Base-by-base conservation (phyloP, 1,140 invertebrate genomes). In the Teleopsis dalmanni region DNA sequence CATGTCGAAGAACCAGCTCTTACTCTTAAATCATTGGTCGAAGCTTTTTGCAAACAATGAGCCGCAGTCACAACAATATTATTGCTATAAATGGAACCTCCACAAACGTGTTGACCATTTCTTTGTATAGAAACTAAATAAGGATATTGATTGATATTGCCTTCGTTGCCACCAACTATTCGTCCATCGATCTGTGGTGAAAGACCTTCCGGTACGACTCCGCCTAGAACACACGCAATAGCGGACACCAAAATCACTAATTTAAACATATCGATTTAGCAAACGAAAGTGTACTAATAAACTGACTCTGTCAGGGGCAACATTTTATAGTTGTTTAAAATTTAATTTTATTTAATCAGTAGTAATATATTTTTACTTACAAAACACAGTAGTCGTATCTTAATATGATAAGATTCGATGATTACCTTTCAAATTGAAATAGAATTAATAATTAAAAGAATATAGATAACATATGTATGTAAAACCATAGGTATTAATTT, bases 91-190 rank as follows among this genome's bases (percentile, higher is more conserved):
- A 46, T 35, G 13, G 29, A 34, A 11, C 76, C 81, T 11, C 80
- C 80, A 52, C 81, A 82, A 47, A 56, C 58, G 51, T 74, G 72
- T 21, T 54, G 55, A 31, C 64, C 59, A 22, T 5, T 35, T 4
- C 35, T 48, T 31, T 58, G 59, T 49, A 62, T 34, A 2, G 56
- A 58, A 6, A 54, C 51, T 29, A 58, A 56, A 27, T 59, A 59
- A 16, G 60, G 60, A 52, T 60, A 51, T 6, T 38, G 37, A 1
- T 19, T 6, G 14, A 63, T 62, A 1, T 46, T 55, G 0, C 54
- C 57, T 5, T 54, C 54, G 31, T 47, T 35, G 31, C 59, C 59
- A 9, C 54, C 56, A 8, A 63, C 57, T 48, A 63, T 61, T 7
- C 57, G 57, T 21, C 57, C 60, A 18, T 58, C 60, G 10, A 46